These are phyloP conservation scores for Dryoscopus gambensis DNA, from an alignment of 2,113 vertebrate genomes.

Conservation along the genomic window DNA sequence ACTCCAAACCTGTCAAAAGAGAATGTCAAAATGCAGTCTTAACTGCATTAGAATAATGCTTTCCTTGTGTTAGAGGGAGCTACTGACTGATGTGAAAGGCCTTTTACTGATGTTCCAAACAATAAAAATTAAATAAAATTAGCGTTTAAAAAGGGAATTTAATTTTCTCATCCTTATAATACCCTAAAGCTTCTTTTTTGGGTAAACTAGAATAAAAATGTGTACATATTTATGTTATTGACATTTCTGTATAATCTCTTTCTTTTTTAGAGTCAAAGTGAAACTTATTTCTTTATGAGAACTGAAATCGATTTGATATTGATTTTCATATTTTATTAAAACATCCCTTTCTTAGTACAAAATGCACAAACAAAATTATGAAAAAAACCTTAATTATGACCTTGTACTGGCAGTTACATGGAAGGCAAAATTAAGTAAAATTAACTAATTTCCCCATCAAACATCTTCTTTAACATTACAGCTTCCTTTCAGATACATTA, in stretches of 20 bases:
- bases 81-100: neutral
- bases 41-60: neutral
- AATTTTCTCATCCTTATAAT: neutral
- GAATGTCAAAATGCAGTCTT: neutral
- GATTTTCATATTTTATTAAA: neutral
- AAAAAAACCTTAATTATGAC: neutral
- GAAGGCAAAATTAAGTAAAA: neutral
- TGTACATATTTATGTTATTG: neutral
- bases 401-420: neutral
- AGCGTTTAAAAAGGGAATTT: neutral
- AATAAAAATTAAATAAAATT: neutral
- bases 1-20: neutral
- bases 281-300: neutral
- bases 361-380: neutral
- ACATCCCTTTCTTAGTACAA: neutral
- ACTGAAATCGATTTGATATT: neutral
- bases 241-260: neutral
- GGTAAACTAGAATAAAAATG: neutral
- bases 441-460: neutral
- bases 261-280: neutral
- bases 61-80: neutral
- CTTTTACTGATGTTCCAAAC: neutral
- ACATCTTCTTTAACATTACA: neutral
- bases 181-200: neutral
- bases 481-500: neutral